A percentile compares a stretch with the other conserved stretches of the same genome.
These are phyloP conservation scores for Dermochelys coriacea DNA, from an alignment of 2,797 vertebrate species.

Conservation along the genomic window DNA sequence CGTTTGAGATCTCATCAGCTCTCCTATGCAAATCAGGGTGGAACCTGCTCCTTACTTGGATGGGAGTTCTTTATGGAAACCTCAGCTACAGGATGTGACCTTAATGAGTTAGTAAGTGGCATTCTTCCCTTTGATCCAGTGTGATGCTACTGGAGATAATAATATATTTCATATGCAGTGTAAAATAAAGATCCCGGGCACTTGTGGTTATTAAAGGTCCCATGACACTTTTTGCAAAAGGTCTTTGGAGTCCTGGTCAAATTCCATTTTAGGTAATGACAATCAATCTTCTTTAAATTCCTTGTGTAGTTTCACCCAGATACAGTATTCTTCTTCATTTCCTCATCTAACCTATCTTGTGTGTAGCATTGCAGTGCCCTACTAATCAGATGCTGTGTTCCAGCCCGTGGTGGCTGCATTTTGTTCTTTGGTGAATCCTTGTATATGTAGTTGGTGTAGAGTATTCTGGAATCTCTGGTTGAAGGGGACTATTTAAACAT, in stretches of 20 bases:
- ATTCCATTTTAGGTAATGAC: not conserved
- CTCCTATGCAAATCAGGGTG: not conserved
- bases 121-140: not conserved
- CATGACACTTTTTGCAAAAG: not conserved
- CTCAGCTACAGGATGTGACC: not conserved
- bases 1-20: not conserved
- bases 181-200: not conserved
- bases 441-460: fast-evolving
- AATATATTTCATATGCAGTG: not conserved
- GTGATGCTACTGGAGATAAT: fast-evolving
- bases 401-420: not conserved
- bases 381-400: not conserved
- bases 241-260: not conserved
- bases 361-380: not conserved
- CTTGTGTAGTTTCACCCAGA: not conserved
- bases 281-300: not conserved
- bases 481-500: not conserved
- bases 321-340: not conserved
- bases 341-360: not conserved
- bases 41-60: not conserved
- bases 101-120: not conserved
- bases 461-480: not conserved
- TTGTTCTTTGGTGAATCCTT: not conserved
- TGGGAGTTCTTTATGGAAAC: not conserved
- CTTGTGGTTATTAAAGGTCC: not conserved